phyloP scores from a whole-genome alignment of 2,888 invertebrate species.

The Yponomeuta cagnagella region DNA sequence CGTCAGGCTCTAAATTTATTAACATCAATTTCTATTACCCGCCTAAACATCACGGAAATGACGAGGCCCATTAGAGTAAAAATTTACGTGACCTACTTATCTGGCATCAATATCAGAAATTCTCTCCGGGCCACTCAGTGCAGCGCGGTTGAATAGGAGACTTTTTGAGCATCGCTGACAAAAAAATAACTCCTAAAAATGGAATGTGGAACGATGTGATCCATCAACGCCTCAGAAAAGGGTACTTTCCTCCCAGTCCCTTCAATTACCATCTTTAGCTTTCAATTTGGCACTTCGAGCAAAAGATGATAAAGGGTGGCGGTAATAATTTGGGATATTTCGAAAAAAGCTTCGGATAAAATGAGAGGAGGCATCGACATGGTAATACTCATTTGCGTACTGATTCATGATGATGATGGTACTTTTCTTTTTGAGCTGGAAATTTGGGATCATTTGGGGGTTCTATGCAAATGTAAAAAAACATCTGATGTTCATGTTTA shows the following conservation, averaged over 20 bases:
- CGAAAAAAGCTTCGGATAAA: conserved; percentile 4
- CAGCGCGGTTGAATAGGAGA: neutral
- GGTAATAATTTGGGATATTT: conserved; percentile 11
- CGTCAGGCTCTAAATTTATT: neutral
- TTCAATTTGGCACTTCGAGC: conserved; percentile 70
- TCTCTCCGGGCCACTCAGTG: neutral
- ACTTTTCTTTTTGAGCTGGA: neutral
- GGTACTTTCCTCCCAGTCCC: conserved; percentile 63
- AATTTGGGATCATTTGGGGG: neutral
- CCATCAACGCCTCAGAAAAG: conserved; percentile 59
- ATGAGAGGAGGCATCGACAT: neutral
- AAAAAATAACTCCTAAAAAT: neutral
- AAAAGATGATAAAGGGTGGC: conserved; percentile 47
- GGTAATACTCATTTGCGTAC: neutral
- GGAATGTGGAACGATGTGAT: conserved; percentile 49
- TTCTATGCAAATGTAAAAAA: neutral
- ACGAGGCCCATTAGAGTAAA: neutral
- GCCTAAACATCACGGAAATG: neutral
- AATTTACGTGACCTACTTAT: neutral
- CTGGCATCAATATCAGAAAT: neutral
- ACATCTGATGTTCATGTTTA: too few species aligned
- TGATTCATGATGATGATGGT: neutral
- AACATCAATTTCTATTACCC: neutral
- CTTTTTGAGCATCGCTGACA: neutral
- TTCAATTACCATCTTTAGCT: conserved; percentile 72